Percentiles rank a stretch among this genome's conserved stretches.
These are phyloP conservation scores for Tyrannus savana DNA, from an alignment of 2,113 vertebrate genomes.

Conservation along the genomic window DNA sequence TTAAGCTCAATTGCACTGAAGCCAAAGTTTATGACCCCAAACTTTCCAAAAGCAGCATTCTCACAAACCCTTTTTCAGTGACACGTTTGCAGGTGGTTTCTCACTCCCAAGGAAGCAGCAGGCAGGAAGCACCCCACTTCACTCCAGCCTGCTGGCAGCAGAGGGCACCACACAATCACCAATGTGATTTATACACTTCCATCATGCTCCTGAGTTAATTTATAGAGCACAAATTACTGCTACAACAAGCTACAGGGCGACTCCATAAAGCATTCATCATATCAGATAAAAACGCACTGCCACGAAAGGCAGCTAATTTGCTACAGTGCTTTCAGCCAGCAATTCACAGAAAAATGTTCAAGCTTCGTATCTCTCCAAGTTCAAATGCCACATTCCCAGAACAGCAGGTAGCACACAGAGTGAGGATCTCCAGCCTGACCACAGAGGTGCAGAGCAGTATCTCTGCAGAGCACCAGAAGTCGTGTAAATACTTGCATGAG, in stretches of 20 bases:
- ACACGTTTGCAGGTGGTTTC: not conserved
- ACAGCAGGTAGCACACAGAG: not conserved
- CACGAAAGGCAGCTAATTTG: slow-evolving; percentile 9
- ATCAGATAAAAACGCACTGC: not conserved
- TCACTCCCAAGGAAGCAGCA: not conserved
- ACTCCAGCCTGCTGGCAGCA: slow-evolving; percentile 35
- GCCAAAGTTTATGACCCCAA: not conserved
- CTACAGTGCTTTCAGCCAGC: not conserved
- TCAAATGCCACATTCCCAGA: not conserved
- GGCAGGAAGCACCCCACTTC: not conserved
- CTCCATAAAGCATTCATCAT: slow-evolving; percentile 34
- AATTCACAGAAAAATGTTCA: not conserved
- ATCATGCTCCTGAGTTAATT: slow-evolving; percentile 15
- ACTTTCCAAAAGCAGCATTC: not conserved
- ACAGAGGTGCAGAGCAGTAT: not conserved
- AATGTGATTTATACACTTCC: slow-evolving; percentile 60
- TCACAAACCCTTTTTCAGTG: not conserved
- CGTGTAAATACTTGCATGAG: not conserved
- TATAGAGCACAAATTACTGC: slow-evolving; percentile 59
- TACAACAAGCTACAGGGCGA: slow-evolving; percentile 41
- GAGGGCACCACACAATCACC: slow-evolving; percentile 65
- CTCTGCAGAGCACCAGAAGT: not conserved
- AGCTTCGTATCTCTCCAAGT: not conserved
- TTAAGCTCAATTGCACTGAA: not conserved
- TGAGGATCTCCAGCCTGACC: not conserved